Base-by-base conservation (phyloP, 64 coral and sea anemone genomes). In the Exaiptasia diaphana region DNA sequence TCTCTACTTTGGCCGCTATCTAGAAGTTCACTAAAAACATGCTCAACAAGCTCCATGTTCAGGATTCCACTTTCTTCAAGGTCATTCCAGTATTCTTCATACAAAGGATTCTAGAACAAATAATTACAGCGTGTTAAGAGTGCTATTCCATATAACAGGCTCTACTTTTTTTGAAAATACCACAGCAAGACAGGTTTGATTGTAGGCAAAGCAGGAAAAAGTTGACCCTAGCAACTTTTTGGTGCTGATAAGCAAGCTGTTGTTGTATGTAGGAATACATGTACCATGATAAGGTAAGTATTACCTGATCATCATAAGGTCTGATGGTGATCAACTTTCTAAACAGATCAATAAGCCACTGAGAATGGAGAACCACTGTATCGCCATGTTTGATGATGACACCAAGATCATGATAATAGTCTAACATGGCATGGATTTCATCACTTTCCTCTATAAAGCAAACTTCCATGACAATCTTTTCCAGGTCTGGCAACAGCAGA, bases 371-470 rank as follows among this genome's bases (percentile, higher is more conserved):
- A 5, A 84, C 81, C 15, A 84, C 67, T 12, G 67, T 72, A 1
- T 58, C 45, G 5, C 81, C 81, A 84, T 84, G 67, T 61, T 72
- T 84, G 5, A 84, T 67, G 24, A 84, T 84, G 2, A 84, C 81
- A 38, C 81, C 81, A 18, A 84, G 81, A 22, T 84, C 81, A 43
- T 84, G 81, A 73, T 84, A 84, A 28, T 72, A 84, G 55, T 84
- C 73, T 67, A 84, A 36, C 81, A 84, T 61, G 50, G 81, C 67
- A 14, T 42, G 41, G 14, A 73, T 28, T 30, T 84, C 81, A 4
- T 60, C 65, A 2, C 48, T 32, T 64, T 84, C 49, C 4, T 84
- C 81, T 31, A 72, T 73, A 11, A 20, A 28, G 49, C 81, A 84
- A 73, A 57, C 67, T 40, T 41, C 11, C 31, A 23, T 39, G 12